Evolutionary conservation across 2,797 vertebrate genomes (phyloP).

Genomic region (Acipenser ruthenus): DNA sequence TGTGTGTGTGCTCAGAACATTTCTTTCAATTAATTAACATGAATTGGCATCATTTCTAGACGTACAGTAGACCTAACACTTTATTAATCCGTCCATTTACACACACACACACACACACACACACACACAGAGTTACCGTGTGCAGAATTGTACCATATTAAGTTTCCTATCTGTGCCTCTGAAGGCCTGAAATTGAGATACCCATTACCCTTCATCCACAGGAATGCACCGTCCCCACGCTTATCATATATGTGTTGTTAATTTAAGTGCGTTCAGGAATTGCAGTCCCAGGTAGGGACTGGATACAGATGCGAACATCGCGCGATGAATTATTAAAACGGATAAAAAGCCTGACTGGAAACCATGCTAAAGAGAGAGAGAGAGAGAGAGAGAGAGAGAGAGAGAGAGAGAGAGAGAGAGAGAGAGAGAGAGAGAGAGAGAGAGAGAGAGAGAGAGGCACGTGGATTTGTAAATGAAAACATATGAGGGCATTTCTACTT

Average conservation of each 20-base stretch:
- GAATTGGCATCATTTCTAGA: constrained; percentile 37
- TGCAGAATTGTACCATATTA: constrained; percentile 15
- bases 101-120: constrained; percentile 32
- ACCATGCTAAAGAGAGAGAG: constrained; percentile 19
- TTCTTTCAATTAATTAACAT: constrained; percentile 43
- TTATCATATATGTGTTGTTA: constrained; percentile 35
- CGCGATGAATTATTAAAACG: constrained; percentile 46
- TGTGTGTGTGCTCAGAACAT: constrained; percentile 4
- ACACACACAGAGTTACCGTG: constrained; percentile 28
- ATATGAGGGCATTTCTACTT: no score
- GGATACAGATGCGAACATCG: constrained; percentile 46
- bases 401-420: constrained; percentile 19
- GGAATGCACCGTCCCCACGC: constrained; percentile 20
- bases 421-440: constrained; percentile 18
- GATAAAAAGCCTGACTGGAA: constrained; percentile 36
- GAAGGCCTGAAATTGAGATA: not conserved
- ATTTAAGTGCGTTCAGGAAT: constrained; percentile 53
- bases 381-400: constrained; percentile 20
- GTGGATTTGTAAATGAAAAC: no score
- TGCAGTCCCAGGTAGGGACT: constrained; percentile 39
- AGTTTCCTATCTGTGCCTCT: not conserved
- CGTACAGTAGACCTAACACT: no score
- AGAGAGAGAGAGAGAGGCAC: constrained; percentile 14
- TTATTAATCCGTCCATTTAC: not conserved
- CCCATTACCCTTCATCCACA: constrained; percentile 10